Evolutionary conservation across 2,797 vertebrate genomes (phyloP).

Genomic region (Mergus octosetaceus): DNA sequence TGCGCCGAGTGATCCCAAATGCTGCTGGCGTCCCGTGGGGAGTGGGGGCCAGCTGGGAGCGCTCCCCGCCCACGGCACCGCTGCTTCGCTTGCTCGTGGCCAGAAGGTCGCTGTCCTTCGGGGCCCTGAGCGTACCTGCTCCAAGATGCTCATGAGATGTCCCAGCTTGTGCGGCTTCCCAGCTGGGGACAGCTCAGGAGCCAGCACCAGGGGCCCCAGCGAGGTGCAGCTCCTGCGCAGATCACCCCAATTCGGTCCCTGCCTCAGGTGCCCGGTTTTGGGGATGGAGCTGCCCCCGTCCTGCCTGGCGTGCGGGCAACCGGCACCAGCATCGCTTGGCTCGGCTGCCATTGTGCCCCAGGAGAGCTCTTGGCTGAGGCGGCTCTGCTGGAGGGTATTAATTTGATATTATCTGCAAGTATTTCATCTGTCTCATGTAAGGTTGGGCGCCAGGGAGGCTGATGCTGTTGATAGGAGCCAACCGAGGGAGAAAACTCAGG

Average conservation of each 20-base stretch:
- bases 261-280: background rate
- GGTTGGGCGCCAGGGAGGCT: background rate
- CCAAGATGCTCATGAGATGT: fast-evolving
- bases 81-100: background rate
- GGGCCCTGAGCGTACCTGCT: background rate
- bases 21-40: background rate
- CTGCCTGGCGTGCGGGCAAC: no score
- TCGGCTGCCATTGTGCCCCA: background rate
- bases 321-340: fast-evolving
- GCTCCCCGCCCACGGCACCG: background rate
- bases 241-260: background rate
- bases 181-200: background rate
- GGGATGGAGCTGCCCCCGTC: background rate
- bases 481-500: background rate
- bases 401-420: background rate
- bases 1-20: background rate
- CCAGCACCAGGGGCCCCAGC: no score
- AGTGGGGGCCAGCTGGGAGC: background rate
- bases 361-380: background rate
- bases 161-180: background rate
- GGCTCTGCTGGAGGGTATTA: background rate
- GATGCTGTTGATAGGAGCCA: background rate
- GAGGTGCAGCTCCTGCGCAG: fast-evolving
- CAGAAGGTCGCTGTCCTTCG: background rate
- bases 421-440: background rate